Evolutionary conservation across 2,113 vertebrate genomes (phyloP).

Genomic region (Ariopsis seemanni): DNA sequence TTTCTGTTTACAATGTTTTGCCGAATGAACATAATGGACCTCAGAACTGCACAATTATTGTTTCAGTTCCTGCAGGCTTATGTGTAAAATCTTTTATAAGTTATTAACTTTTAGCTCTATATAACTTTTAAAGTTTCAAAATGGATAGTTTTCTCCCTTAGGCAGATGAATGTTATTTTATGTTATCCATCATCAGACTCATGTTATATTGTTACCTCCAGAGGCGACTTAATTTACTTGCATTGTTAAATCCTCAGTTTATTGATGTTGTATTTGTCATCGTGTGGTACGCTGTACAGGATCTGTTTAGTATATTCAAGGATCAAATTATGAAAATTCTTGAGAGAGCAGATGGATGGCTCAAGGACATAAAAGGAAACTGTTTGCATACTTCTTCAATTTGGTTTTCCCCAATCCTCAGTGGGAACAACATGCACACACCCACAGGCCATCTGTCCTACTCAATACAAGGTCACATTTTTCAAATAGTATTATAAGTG

Average conservation of each 20-base stretch:
- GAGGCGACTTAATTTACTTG: conserved; percentile 17
- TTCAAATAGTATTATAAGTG: conserved; percentile 4
- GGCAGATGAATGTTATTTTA: not conserved
- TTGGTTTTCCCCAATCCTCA: conserved; percentile 45
- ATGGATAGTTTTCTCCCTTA: not conserved
- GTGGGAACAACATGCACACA: conserved; percentile 55
- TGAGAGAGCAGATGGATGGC: conserved; percentile 38
- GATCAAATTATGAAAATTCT: conserved; percentile 32
- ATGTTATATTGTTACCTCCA: conserved; percentile 4
- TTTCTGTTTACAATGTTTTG: not conserved
- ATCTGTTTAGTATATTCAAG: conserved; percentile 36
- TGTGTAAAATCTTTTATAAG: not conserved
- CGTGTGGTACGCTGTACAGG: not conserved
- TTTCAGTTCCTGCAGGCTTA: conserved; percentile 1
- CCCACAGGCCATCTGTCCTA: conserved; percentile 60
- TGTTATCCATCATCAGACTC: conserved; percentile 10
- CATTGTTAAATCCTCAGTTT: not conserved
- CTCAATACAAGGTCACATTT: conserved; percentile 23
- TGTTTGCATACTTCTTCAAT: conserved; percentile 43
- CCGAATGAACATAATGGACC: not conserved
- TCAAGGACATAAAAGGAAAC: conserved; percentile 42
- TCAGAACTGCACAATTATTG: not conserved
- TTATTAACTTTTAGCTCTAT: conserved; percentile 20
- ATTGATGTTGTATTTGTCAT: conserved; percentile 26
- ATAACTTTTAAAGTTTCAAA: conserved; percentile 24